Conservation (phyloP, 2,797 vertebrate species). For the Chaetodon trifasciatus region DNA sequence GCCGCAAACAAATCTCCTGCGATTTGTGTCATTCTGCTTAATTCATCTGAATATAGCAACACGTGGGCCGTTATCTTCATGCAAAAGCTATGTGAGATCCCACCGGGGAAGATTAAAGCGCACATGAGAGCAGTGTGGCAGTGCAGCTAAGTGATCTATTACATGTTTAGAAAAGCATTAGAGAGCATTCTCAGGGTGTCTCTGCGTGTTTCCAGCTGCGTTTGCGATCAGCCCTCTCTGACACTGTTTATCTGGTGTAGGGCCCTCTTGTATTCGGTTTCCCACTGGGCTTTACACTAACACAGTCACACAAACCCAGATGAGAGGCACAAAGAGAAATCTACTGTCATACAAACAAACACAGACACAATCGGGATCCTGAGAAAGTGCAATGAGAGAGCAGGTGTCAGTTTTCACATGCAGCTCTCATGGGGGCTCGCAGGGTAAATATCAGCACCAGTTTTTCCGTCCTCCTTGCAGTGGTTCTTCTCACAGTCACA, state of each 20-base stretch:
- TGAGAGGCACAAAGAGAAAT: constrained; percentile 69
- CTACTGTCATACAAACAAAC: constrained; percentile 81
- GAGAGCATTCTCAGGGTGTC: constrained; percentile 73
- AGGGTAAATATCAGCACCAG: constrained; percentile 66
- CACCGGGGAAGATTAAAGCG: constrained; percentile 48
- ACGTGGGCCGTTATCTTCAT: background rate
- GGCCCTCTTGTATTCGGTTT: constrained; percentile 64
- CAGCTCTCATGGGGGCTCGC: constrained; percentile 73
- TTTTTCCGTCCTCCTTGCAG: constrained; percentile 15
- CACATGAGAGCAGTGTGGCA: constrained; percentile 58
- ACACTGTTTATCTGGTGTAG: constrained; percentile 77
- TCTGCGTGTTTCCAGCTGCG: constrained; percentile 76
- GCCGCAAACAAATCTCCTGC: constrained; percentile 34
- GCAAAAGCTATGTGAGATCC: constrained; percentile 37
- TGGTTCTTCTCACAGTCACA: constrained; percentile 58
- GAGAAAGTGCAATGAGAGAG: constrained; percentile 85
- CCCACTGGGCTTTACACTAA: constrained; percentile 73
- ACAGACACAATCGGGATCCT: constrained; percentile 70
- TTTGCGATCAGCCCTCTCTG: constrained; percentile 72
- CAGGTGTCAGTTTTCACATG: constrained; percentile 87
- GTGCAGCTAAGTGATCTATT: constrained; percentile 79
- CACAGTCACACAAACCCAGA: constrained; percentile 50
- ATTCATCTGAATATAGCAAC: constrained; percentile 19
- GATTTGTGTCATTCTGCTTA: constrained; percentile 20
- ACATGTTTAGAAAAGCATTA: constrained; percentile 79